phyloP scores from a whole-genome alignment of 2,888 invertebrate genomes.

The Acleris emargana region DNA sequence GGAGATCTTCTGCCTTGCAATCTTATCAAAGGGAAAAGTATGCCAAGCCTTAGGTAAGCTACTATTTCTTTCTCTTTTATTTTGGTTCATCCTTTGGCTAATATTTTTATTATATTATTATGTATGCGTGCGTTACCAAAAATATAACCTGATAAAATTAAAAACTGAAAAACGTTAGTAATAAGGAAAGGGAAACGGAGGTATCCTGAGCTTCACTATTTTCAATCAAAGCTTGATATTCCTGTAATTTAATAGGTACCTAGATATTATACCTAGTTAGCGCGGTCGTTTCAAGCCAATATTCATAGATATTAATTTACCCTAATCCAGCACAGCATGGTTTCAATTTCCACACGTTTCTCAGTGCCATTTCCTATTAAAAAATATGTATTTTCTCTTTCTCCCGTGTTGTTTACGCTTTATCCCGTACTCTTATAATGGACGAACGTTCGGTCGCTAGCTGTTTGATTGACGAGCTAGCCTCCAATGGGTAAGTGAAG shows the following conservation, averaged over 20 bases:
- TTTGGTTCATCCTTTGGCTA: constrained; percentile 14
- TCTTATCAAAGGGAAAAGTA: constrained; percentile 96
- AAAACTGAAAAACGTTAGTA: background rate
- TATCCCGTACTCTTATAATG: constrained; percentile 72
- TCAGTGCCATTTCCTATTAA: constrained; percentile 66
- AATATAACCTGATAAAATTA: background rate
- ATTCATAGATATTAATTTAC: constrained; percentile 32
- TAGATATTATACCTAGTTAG: constrained; percentile 31
- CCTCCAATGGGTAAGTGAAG: constrained; percentile 90
- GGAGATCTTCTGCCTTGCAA: constrained; percentile 84
- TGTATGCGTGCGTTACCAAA: constrained; percentile 16
- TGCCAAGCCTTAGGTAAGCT: constrained; percentile 95
- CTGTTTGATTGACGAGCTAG: constrained; percentile 94
- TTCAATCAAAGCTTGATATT: constrained; percentile 28
- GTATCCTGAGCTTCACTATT: constrained; percentile 18
- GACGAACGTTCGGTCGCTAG: constrained; percentile 78
- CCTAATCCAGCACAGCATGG: constrained; percentile 71
- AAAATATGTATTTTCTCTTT: constrained; percentile 74
- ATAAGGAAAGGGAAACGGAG: background rate
- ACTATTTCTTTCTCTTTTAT: background rate
- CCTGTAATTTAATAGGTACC: constrained; percentile 10
- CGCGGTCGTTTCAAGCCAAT: constrained; percentile 21
- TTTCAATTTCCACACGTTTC: constrained; percentile 61
- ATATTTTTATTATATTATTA: constrained; percentile 14
- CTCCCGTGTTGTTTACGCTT: constrained; percentile 77